Evolutionary conservation across 2,888 invertebrate genomes (phyloP), one percentile per base, ranked within the genome.

Genomic region (Argyresthia goedartella): DNA sequence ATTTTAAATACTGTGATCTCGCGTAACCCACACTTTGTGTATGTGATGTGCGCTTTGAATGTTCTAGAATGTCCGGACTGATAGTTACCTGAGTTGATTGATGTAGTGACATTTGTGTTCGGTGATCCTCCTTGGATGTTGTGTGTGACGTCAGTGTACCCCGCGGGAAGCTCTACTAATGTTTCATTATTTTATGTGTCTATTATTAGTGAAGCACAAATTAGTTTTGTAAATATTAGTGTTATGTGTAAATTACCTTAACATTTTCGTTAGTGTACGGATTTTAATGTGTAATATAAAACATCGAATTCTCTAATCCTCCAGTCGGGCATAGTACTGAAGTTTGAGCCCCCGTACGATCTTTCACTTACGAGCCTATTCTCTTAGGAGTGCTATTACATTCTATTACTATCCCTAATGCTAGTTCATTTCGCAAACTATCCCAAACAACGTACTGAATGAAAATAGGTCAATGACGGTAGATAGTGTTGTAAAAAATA

Each of bases 161-260:
- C 58, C 57, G 56, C 57, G n/a, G n/a, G n/a, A n/a, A n/a, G n/a
- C n/a, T n/a, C n/a, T n/a, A n/a, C 53, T 55, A 51, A 54, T 42
- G 45, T 59, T 57, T 59, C 59, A 62, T 59, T 64, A 63, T 65
- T 68, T 66, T 69, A 66, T 71, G 68, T 68, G 67, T 73, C 66
- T 63, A 73, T 70, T n/a, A n/a, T n/a, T 75, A 76, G 77, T 77
- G 73, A 67, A 76, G 82, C 84, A 85, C 85, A 82, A 81, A 85
- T 76, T 81, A 78, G 75, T 68, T 73, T 47, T 86, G 85, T 85
- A 85, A 62, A 86, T 86, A 85, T 76, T 84, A 85, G 84, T 73
- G 71, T 79, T 76, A 82, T 70, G 66, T 85, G 82, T 85, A 84
- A 76, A 84, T 78, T 81, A 74, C 65, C 69, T 67, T 72, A 69